Base-by-base conservation (phyloP, 2,797 vertebrate species). In the Aphelocoma californica region DNA sequence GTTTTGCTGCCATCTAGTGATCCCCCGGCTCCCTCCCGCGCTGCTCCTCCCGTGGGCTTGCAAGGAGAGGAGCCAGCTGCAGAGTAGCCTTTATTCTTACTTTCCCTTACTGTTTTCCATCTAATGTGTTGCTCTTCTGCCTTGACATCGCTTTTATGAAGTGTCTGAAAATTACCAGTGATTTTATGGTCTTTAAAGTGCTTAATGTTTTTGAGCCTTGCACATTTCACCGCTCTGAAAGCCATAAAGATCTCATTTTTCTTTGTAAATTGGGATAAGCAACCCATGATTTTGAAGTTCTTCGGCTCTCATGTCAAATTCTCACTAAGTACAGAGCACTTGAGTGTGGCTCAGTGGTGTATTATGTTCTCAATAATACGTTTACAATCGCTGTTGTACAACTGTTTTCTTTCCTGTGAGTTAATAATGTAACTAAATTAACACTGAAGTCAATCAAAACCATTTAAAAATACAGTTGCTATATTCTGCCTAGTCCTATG, bases 1-100 rank as follows among this genome's bases (percentile, higher is more conserved):
- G 40, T 13, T 94, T 58, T 94, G 84, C 93, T 93, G 97, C 96
- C 97, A 93, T 90, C 95, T 97, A 93, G 94, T 45, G 97, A 62
- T 23, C 10, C 50, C 40, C 14, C 13, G 4, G 17, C 29, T 69
- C n/a, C 47, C 3, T 28, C 48, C 48, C 23, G 48, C 15, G 32
- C 74, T 10, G 29, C 32, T 31, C 16, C 26, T 15, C 2, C 28
- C 34, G 12, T 15, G 83, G 58, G 10, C 7, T 21, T 20, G 47
- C 32, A 0, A 4, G 26, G 12, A 36, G 9, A 9, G 50, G 2
- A 42, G 18, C 32, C 53, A 6, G 25, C 77, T 21, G 42, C 58
- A 8, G 15, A 26, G 2, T 0, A 14, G 14, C 20, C 13, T 19
- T 28, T 7, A 44, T 17, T 34, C 26, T 14, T 2, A 3, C 18